These are phyloP conservation scores for Ptychadena robeensis DNA, from an alignment of 2,797 vertebrate species.

Conservation along the genomic window DNA sequence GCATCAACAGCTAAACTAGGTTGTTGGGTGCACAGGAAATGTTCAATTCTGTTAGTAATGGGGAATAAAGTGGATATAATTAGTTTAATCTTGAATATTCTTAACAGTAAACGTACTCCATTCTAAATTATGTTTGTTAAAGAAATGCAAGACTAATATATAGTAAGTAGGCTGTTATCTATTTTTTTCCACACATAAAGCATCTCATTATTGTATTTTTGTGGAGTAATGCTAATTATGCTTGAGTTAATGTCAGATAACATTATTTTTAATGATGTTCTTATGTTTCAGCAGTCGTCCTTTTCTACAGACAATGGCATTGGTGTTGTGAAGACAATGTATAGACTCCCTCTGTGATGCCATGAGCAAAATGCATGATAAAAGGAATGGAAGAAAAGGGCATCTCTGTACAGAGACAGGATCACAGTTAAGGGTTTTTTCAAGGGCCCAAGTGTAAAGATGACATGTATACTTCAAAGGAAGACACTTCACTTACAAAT, in stretches of 20 bases:
- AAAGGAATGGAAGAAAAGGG: conserved; percentile 43
- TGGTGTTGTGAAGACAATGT: conserved; percentile 53
- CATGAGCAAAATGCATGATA: conserved; percentile 49
- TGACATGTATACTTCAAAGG: conserved; percentile 40
- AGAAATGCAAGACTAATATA: no score
- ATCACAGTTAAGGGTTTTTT: conserved; percentile 39
- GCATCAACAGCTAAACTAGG: no score
- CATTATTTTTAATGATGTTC: background rate
- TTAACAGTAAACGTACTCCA: no score
- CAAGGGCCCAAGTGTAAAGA: conserved; percentile 9
- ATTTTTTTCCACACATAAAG: no score
- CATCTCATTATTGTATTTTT: no score
- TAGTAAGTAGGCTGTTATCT: no score
- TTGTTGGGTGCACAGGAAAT: no score
- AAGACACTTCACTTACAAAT: conserved; percentile 14
- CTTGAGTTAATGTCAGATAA: background rate
- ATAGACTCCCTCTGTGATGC: conserved; percentile 33
- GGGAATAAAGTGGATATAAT: no score
- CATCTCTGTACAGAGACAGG: conserved; percentile 27
- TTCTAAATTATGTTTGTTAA: no score
- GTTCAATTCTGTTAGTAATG: no score
- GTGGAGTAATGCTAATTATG: no score
- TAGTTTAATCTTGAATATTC: no score
- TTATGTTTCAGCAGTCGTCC: background rate
- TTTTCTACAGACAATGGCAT: conserved; percentile 20